Percentiles rank a stretch among this genome's conserved stretches.
Evolutionary conservation across 2,888 invertebrate genomes (phyloP).

Genomic region (Luperina testacea): DNA sequence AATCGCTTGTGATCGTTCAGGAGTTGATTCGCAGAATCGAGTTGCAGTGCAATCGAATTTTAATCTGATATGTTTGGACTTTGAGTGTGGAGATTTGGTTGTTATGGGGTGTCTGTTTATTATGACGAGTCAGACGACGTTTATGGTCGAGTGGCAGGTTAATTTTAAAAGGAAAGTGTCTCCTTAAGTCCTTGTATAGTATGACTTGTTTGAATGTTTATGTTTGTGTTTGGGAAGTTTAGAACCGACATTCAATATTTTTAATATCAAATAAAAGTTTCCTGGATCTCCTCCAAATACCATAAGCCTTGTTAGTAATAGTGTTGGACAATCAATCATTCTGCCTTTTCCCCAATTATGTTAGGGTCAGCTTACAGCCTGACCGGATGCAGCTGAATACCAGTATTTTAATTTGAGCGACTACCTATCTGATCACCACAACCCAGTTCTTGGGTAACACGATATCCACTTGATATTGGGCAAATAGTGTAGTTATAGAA

Average conservation of each 20-base stretch:
- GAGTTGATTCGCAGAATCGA: slow-evolving; percentile 56
- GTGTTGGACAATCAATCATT: too few relatives aligned
- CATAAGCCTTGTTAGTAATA: too few relatives aligned
- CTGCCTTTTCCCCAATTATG: too few relatives aligned
- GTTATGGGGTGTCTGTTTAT: slow-evolving; percentile 10
- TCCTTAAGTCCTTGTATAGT: background rate
- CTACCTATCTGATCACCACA: too few relatives aligned
- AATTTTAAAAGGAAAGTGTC: background rate
- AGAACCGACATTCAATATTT: background rate
- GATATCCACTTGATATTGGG: background rate
- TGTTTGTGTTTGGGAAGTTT: background rate
- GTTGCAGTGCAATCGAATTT: slow-evolving; percentile 52
- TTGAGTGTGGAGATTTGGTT: slow-evolving; percentile 28
- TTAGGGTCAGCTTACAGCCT: too few relatives aligned
- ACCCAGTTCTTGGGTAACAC: too few relatives aligned
- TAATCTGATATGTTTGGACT: slow-evolving; percentile 56
- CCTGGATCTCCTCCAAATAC: background rate
- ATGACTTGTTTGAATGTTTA: background rate
- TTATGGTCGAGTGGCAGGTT: slow-evolving; percentile 6
- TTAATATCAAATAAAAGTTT: background rate
- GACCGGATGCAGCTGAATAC: too few relatives aligned
- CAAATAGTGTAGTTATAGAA: background rate
- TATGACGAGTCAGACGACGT: background rate
- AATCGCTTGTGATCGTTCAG: slow-evolving; percentile 23
- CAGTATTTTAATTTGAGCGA: too few relatives aligned